These are phyloP conservation scores for Chalcis sispes DNA, from an alignment of 2,888 invertebrate genomes.

Conservation along the genomic window DNA sequence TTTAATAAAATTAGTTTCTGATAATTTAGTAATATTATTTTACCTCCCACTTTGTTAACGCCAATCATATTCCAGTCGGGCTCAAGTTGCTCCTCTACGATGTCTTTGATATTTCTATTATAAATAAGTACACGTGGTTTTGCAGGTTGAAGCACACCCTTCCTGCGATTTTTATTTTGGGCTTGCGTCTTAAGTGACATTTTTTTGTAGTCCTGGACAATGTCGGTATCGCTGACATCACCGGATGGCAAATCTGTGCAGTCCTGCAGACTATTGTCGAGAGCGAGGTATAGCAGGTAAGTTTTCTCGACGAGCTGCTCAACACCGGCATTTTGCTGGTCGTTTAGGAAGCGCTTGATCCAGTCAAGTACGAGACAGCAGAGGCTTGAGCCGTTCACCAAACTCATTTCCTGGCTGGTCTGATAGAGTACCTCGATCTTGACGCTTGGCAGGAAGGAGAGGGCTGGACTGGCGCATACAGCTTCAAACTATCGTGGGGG, in stretches of 20 bases:
- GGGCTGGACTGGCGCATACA: slow-evolving; percentile 81
- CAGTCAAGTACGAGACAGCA: slow-evolving; percentile 82
- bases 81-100: slow-evolving; percentile 77
- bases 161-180: slow-evolving; percentile 74
- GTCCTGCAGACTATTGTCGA: slow-evolving; percentile 87
- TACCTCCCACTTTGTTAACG: slow-evolving; percentile 78
- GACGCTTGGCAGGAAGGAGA: slow-evolving; percentile 82
- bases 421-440: slow-evolving; percentile 87
- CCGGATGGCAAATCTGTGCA: slow-evolving; percentile 84
- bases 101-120: slow-evolving; percentile 78
- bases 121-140: slow-evolving; percentile 81
- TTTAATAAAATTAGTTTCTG: neutral
- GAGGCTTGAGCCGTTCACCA: slow-evolving; percentile 79
- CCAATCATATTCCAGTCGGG: slow-evolving; percentile 82
- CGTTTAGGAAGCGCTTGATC: slow-evolving; percentile 74
- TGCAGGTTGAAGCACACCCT: slow-evolving; percentile 79
- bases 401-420: slow-evolving; percentile 82
- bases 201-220: slow-evolving; percentile 86
- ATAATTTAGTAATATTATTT: slow-evolving; percentile 25
- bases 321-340: slow-evolving; percentile 66
- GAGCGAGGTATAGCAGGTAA: slow-evolving; percentile 86
- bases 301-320: slow-evolving; percentile 83
- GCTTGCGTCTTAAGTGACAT: slow-evolving; percentile 73
- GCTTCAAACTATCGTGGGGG: slow-evolving; percentile 79
- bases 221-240: slow-evolving; percentile 83